phyloP scores from a whole-genome alignment of 2,797 vertebrate species.

The Ispidina lecontei region DNA sequence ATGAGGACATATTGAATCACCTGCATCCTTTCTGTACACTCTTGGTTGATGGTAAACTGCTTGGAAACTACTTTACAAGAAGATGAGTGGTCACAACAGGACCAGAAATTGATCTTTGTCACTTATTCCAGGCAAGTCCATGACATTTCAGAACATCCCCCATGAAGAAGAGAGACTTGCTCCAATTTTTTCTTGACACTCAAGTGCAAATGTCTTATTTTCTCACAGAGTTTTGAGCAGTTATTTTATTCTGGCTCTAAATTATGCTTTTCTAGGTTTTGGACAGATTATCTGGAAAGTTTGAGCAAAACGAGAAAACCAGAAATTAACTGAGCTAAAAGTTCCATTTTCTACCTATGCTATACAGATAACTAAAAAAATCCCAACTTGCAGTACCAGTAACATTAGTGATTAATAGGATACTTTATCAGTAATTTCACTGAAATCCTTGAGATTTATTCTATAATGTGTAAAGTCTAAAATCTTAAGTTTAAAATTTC shows the following conservation, averaged over 20 bases:
- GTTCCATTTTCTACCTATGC: background rate
- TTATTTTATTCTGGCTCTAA: background rate
- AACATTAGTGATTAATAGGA: background rate
- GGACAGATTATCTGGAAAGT: background rate
- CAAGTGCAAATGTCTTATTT: background rate
- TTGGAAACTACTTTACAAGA: background rate
- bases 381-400: background rate
- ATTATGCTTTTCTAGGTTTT: background rate
- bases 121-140: background rate
- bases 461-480: background rate
- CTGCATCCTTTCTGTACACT: background rate
- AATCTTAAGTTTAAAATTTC: background rate
- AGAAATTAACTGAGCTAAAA: background rate
- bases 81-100: background rate
- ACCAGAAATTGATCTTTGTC: background rate
- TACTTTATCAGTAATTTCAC: background rate
- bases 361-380: background rate
- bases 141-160: background rate
- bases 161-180: background rate
- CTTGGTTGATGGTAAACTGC: background rate
- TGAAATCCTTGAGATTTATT: background rate
- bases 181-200: background rate
- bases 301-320: background rate
- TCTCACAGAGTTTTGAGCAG: background rate
- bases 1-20: background rate